Evolutionary conservation across 2,113 vertebrate species (phyloP).

Genomic region (Perca flavescens): DNA sequence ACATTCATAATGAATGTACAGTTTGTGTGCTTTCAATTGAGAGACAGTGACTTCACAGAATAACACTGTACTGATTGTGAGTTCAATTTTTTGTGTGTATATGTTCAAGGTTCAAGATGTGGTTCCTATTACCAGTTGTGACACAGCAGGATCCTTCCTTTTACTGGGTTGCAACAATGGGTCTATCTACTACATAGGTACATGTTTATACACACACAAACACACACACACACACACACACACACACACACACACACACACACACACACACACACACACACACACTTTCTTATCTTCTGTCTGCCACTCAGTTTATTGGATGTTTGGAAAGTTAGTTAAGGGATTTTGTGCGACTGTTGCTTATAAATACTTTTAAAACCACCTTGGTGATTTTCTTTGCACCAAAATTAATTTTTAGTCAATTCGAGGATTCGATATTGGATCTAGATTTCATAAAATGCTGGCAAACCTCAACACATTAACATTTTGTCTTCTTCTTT

Average conservation of each 20-base stretch:
- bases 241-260: background rate
- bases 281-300: background rate
- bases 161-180: conserved; percentile 97
- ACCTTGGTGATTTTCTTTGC: background rate
- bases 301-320: background rate
- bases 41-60: background rate
- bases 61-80: background rate
- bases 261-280: background rate
- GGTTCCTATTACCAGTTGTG: conserved; percentile 95
- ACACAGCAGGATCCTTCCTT: conserved; percentile 97
- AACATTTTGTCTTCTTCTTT: conserved; percentile 13
- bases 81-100: conserved; percentile 23
- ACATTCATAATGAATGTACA: background rate
- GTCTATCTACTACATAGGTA: conserved; percentile 98
- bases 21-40: background rate
- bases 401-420: background rate
- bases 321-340: background rate
- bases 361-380: background rate
- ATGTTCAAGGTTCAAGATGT: conserved; percentile 94
- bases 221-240: too few relatives aligned
- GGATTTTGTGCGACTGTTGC: background rate
- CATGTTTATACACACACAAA: conserved; percentile 39
- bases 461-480: background rate
- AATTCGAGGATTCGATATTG: background rate
- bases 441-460: background rate